Base-by-base conservation (phyloP, 2,113 vertebrate species). In the Neolamprologus brichardi region DNA sequence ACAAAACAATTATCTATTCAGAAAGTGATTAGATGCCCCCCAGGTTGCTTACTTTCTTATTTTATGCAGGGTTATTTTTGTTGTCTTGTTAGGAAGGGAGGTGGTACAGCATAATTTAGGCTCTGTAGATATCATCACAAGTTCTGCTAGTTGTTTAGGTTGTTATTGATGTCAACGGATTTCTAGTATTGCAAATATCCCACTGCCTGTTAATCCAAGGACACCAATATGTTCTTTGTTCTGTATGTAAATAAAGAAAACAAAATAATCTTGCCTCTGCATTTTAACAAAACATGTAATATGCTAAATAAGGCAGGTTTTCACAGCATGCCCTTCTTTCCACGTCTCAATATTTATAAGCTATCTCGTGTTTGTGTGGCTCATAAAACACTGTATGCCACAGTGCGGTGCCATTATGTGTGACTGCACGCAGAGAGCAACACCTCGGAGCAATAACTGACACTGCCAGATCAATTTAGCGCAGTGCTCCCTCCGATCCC, bases 401-500 rank as follows among this genome's bases (percentile, higher is more conserved):
- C 82, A 60, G 81, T 7, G 3, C 12, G 1, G n/a, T 64, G 82
- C 84, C 67, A 75, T 92, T 92, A 84, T 87, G 88, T 89, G 92
- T 84, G 88, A 82, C 91, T 87, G 87, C 87, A 82, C 67, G 18
- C 8, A 5, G 81, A 75, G 81, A 90, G 89, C 91, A 79, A 83
- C 91, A 84, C 90, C 93, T 89, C 87, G 10, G 25, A 93, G 93
- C 89, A 92, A 94, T 90, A 94, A 93, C 86, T 54, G 91, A 88
- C 91, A 84, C 84, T 11, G 84, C 81, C 83, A 49, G 84, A 95
- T 95, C 92, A 89, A 93, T 95, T 92, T 92, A 92, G 82, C 81
- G 13, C 87, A 87, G 67, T 7, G 18, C 88, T 87, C 89, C 81
- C 87, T 82, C 60, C 62, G 79, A 79, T 89, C 85, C 92, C 93